These are phyloP conservation scores for Sebastolobus altivelis DNA, from an alignment of 2,797 vertebrate species.

Conservation along the genomic window DNA sequence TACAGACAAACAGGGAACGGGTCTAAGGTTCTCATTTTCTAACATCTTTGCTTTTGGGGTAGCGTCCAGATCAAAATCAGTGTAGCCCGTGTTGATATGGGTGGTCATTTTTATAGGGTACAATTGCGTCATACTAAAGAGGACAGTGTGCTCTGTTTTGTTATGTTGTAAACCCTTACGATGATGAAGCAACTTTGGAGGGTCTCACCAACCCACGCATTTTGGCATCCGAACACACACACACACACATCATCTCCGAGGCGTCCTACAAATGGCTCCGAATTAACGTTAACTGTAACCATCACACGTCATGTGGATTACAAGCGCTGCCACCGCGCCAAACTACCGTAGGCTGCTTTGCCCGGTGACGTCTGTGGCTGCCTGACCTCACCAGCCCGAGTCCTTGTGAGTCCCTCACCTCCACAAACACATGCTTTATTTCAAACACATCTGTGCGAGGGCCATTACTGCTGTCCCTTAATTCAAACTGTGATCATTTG, in stretches of 20 bases:
- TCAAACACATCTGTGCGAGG: conserved; percentile 47
- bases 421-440: conserved; percentile 41
- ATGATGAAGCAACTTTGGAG: conserved; percentile 35
- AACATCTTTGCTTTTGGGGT: conserved; percentile 36
- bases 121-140: conserved; percentile 30
- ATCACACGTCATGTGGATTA: conserved; percentile 59
- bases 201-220: conserved; percentile 38
- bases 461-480: conserved; percentile 25
- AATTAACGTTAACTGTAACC: conserved; percentile 63
- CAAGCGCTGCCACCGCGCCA: conserved; percentile 45
- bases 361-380: conserved; percentile 53
- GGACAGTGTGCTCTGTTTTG: conserved; percentile 20
- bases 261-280: conserved; percentile 48
- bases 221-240: conserved; percentile 61
- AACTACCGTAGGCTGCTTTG: conserved; percentile 32
- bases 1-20: conserved; percentile 43
- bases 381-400: conserved; percentile 47
- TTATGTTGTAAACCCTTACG: conserved; percentile 18
- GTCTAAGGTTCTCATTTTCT: conserved; percentile 27
- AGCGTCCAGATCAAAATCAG: conserved; percentile 42
- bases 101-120: conserved; percentile 38
- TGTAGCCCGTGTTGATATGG: conserved; percentile 26
- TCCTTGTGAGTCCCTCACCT: conserved; percentile 30
- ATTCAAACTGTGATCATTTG: conserved; percentile 57
- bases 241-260: conserved; percentile 57